Evolutionary conservation across 2,113 vertebrate genomes (phyloP), one percentile per base, ranked within the genome.

Genomic region (Coptodon rendalli): DNA sequence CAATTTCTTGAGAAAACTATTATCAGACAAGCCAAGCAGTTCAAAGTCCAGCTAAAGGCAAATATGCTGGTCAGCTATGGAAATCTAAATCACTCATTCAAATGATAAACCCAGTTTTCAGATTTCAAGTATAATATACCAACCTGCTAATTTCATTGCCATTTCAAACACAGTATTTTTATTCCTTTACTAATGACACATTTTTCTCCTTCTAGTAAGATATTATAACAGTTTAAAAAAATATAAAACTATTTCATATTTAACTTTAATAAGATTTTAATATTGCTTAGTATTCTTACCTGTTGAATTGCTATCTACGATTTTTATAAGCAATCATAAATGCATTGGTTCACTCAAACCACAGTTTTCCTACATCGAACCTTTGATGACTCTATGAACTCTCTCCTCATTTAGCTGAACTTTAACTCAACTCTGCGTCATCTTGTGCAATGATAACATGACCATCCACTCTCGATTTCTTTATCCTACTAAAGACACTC

Each of bases 311-410:
- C 73, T 16, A 52, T 79, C 73, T 54, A 52, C 29, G 3, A 9
- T 61, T 59, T 83, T 83, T 19, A 3, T 85, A 50, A 61, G 73
- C 29, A 50, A 71, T 38, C 71, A 73, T 76, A 89, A 87, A 68
- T 90, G 38, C 66, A 56, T 38, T 85, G 40, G 29, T 87, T 88
- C 53, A 34, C 22, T 85, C 84, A 12, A 54, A 14, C 19, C 29
- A 7, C 57, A 29, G 24, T 45, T 68, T 85, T 61, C 61, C 13
- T 57, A 40, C 12, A 14, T 50, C n/a, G 19, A 50, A 19, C 12
- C 80, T 92, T 57, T 88, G 38, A 80, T 54, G 82, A 53, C 45
- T 87, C n/a, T 31, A 6, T 50, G 68, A 89, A 86, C 85, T 87
- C 29, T 29, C 73, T 81, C 53, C 6, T 79, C 52, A 48, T 88